A percentile compares a stretch with the other conserved stretches of the same genome.
These are phyloP conservation scores for Drosophila quinaria DNA, from an alignment of 2,888 invertebrate species.

Conservation along the genomic window DNA sequence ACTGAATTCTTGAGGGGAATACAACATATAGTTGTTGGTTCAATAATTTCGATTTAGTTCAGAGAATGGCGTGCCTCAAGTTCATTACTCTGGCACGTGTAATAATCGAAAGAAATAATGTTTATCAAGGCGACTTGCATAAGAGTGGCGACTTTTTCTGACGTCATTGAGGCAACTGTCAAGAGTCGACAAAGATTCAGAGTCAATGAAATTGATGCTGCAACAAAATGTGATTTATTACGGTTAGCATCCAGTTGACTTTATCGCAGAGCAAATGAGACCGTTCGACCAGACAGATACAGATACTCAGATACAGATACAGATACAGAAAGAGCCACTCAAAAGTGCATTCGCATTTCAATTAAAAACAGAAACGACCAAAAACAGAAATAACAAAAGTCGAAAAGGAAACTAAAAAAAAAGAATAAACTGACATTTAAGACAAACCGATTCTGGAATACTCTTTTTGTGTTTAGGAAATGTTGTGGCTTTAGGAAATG, in stretches of 20 bases:
- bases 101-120: slow-evolving; percentile 28
- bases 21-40: slow-evolving; percentile 58
- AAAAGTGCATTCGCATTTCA: slow-evolving; percentile 82
- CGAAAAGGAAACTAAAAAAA: slow-evolving; percentile 32
- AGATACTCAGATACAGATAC: slow-evolving; percentile 19
- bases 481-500: neutral
- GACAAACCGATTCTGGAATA: slow-evolving; percentile 15
- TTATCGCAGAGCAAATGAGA: slow-evolving; percentile 52
- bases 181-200: slow-evolving; percentile 52
- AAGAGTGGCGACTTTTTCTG: slow-evolving; percentile 50
- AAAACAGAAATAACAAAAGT: slow-evolving; percentile 43
- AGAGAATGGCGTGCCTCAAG: slow-evolving; percentile 56
- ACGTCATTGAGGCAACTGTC: slow-evolving; percentile 62
- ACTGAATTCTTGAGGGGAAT: slow-evolving; percentile 3
- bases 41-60: slow-evolving; percentile 53
- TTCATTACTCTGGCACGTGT: slow-evolving; percentile 69
- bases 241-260: slow-evolving; percentile 29
- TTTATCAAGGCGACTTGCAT: slow-evolving; percentile 58
- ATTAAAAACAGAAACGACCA: slow-evolving; percentile 70
- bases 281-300: slow-evolving; percentile 4
- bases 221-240: slow-evolving; percentile 61
- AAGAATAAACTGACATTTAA: slow-evolving; percentile 4
- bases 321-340: slow-evolving; percentile 47
- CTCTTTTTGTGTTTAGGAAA: slow-evolving; percentile 5
- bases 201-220: slow-evolving; percentile 42